Evolutionary conservation across 2,888 invertebrate species (phyloP).

Genomic region (Melanotus villosus): DNA sequence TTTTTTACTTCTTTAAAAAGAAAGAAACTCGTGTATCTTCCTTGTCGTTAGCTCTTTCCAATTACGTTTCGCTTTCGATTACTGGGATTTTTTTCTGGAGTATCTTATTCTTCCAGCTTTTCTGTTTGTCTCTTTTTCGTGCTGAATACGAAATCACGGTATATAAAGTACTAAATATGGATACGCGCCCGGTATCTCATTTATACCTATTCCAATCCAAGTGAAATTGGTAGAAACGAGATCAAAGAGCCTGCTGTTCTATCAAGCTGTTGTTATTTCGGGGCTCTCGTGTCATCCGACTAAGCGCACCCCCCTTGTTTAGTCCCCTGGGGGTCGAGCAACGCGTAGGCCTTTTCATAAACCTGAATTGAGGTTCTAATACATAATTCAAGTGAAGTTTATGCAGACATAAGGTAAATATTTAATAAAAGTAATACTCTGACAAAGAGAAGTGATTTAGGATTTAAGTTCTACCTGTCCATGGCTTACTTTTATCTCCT

Average conservation of each 20-base stretch:
- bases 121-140: constrained; percentile 5
- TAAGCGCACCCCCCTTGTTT: constrained; percentile 45
- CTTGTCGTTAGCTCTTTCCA: constrained; percentile 2
- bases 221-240: constrained; percentile 55
- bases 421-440: constrained; percentile 34
- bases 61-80: constrained; percentile 15
- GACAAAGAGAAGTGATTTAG: constrained; percentile 31
- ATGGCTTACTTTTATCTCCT: too few species aligned
- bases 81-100: constrained; percentile 6
- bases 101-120: not conserved
- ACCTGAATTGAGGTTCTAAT: constrained; percentile 30
- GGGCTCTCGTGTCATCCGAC: constrained; percentile 51
- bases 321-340: constrained; percentile 43
- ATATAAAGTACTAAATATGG: constrained; percentile 24
- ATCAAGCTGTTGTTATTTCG: constrained; percentile 44
- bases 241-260: constrained; percentile 52
- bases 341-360: constrained; percentile 46
- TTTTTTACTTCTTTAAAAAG: not conserved
- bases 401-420: constrained; percentile 34
- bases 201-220: constrained; percentile 51
- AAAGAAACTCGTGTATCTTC: not conserved
- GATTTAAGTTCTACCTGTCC: not conserved
- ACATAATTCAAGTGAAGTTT: constrained; percentile 39
- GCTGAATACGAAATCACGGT: constrained; percentile 22
- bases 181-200: constrained; percentile 24